Base-by-base conservation (phyloP, 2,797 vertebrate species). In the Enoplosus armatus region DNA sequence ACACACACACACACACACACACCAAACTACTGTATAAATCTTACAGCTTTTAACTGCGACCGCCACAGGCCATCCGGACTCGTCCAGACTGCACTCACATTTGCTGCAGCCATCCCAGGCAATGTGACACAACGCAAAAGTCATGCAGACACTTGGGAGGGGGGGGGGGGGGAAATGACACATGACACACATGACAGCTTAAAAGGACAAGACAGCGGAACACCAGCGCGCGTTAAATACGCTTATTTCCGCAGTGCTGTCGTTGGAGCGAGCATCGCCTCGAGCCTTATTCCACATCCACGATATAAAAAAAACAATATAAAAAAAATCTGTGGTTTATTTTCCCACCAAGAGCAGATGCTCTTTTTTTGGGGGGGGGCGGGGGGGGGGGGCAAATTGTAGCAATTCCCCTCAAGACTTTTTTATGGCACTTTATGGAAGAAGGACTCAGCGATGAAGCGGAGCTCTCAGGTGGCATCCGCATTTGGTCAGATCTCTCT, bases 251-350 rank as follows among this genome's bases (percentile, higher is more conserved):
- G 48, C 67, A 76, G 76, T 60, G 59, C 73, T 70, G 88, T 85
- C 77, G 89, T 82, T 56, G 72, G 82, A 85, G 90, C 69, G 15
- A 84, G 50, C 62, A 83, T 83, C 31, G 87, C 91, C 90, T 85
- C 67, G 41, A 86, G 93, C 85, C 76, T 92, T 89, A 77, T 92
- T 92, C 89, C 83, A 87, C 83, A 83, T 48, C 67, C 84, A 87
- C 85, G 55, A 78, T 72, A 73, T n/a, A n/a, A n/a, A n/a, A n/a
- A n/a, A n/a, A n/a, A n/a, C n/a, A n/a, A n/a, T n/a, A n/a, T n/a
- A n/a, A n/a, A n/a, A n/a, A 39, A 82, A 65, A 86, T 89, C 78
- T 70, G 82, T 3, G 37, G 75, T 74, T 83, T 43, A 31, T 82
- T 88, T 88, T 86, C 87, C 90, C 91, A 89, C 86, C 85, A 37